These are phyloP conservation scores for Microcaecilia unicolor DNA, from an alignment of 2,797 vertebrate species.

Conservation along the genomic window DNA sequence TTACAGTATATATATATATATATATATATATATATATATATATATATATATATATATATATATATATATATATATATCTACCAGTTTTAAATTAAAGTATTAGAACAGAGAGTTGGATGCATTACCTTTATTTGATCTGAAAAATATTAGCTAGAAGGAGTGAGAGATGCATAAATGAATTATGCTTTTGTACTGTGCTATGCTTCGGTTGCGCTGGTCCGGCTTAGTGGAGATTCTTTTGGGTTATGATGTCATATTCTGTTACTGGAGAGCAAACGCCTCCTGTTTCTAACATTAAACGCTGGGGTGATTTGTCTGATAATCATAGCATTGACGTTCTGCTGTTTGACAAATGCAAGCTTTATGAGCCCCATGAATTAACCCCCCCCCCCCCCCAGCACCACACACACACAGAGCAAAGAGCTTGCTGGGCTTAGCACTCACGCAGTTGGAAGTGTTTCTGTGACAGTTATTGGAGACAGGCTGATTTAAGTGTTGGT, in stretches of 20 bases:
- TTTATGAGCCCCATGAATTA: constrained; percentile 58
- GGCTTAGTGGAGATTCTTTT: too few species aligned
- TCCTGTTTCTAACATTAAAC: constrained; percentile 80
- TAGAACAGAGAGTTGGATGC: too few species aligned
- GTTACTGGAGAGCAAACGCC: constrained; percentile 77
- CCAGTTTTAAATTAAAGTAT: too few species aligned
- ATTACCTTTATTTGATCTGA: too few species aligned
- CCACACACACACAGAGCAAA: too few species aligned
- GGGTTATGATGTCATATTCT: constrained; percentile 80
- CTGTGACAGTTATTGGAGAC: constrained; percentile 20
- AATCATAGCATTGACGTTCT: constrained; percentile 71
- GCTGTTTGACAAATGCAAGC: constrained; percentile 64
- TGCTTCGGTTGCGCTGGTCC: constrained; percentile 21
- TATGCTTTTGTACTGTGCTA: not conserved
- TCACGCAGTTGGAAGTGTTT: constrained; percentile 6
- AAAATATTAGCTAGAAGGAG: constrained; percentile 8
- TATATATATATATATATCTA: too few species aligned
- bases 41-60: too few species aligned
- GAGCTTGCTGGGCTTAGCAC: constrained; percentile 18
- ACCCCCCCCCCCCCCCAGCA: too few species aligned
- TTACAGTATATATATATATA: too few species aligned
- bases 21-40: too few species aligned
- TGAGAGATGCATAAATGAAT: constrained; percentile 5
- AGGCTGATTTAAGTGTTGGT: too few species aligned
- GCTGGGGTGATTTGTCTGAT: constrained; percentile 76